Evolutionary conservation across 2,113 vertebrate species (phyloP).

Genomic region (Cynopterus brachyotis): DNA sequence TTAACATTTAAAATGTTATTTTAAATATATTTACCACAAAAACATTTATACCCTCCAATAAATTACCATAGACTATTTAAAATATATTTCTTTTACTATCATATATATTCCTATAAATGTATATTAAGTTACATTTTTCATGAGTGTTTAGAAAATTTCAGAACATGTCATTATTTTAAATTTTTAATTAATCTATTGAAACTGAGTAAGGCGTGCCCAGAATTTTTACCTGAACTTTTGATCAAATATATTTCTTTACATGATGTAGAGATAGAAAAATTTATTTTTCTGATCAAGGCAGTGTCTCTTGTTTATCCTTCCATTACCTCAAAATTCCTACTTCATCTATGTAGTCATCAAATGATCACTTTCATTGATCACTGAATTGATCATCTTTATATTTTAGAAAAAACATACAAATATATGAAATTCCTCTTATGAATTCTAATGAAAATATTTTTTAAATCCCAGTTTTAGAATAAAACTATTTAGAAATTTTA

Average conservation of each 20-base stretch:
- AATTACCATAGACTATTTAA: background rate
- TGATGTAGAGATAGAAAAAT: background rate
- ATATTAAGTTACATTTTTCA: background rate
- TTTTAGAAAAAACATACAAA: background rate
- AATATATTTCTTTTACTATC: background rate
- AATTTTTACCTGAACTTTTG: background rate
- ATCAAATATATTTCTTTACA: background rate
- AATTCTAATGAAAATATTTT: background rate
- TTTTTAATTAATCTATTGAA: background rate
- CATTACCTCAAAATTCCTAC: background rate
- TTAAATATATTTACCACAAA: background rate
- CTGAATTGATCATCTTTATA: background rate
- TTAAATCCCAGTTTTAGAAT: background rate
- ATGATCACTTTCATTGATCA: background rate
- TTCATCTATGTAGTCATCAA: background rate
- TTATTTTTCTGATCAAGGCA: background rate
- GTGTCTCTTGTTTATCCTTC: background rate
- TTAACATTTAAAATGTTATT: background rate
- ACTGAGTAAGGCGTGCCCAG: background rate
- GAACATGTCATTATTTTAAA: background rate
- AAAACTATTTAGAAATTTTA: background rate
- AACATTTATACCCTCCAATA: background rate
- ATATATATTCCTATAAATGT: background rate
- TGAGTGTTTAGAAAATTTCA: background rate
- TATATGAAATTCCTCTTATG: background rate